phyloP scores from a whole-genome alignment of 1,140 invertebrate genomes.

The Drosophila dunni region DNA sequence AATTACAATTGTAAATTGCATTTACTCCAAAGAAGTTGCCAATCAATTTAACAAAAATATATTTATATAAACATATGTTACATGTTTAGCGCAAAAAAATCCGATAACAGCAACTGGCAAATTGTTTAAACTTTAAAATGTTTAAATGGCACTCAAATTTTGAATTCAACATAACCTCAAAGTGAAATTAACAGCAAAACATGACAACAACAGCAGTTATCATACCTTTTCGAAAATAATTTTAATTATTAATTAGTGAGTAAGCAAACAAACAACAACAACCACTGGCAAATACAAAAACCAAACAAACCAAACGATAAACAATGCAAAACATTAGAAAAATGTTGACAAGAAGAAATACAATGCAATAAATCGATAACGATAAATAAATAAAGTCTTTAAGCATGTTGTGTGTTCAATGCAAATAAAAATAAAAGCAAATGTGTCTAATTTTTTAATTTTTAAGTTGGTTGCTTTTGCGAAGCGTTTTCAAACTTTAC shows the following conservation, averaged over 20 bases:
- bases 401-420: slow-evolving; percentile 81
- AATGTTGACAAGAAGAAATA: slow-evolving; percentile 57
- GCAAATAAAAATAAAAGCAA: slow-evolving; percentile 50
- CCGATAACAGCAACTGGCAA: slow-evolving; percentile 29
- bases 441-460: slow-evolving; percentile 20
- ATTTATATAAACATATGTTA: neutral
- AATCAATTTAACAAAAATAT: slow-evolving; percentile 44
- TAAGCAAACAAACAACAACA: slow-evolving; percentile 46
- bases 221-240: slow-evolving; percentile 64
- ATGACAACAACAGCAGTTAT: slow-evolving; percentile 45
- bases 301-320: slow-evolving; percentile 40
- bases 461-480: neutral
- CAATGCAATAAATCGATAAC: slow-evolving; percentile 79
- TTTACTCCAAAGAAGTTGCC: slow-evolving; percentile 78
- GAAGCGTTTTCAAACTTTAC: neutral
- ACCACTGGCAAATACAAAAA: slow-evolving; percentile 46
- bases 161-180: slow-evolving; percentile 49
- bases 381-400: slow-evolving; percentile 82
- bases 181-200: slow-evolving; percentile 33
- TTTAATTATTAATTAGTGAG: slow-evolving; percentile 79
- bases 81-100: slow-evolving; percentile 27
- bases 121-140: slow-evolving; percentile 29
- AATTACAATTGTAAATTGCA: slow-evolving; percentile 75
- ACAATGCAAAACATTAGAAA: slow-evolving; percentile 54
- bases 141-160: slow-evolving; percentile 8